phyloP scores from a whole-genome alignment of 2,888 invertebrate genomes.

The Ramazzottius varieornatus region DNA sequence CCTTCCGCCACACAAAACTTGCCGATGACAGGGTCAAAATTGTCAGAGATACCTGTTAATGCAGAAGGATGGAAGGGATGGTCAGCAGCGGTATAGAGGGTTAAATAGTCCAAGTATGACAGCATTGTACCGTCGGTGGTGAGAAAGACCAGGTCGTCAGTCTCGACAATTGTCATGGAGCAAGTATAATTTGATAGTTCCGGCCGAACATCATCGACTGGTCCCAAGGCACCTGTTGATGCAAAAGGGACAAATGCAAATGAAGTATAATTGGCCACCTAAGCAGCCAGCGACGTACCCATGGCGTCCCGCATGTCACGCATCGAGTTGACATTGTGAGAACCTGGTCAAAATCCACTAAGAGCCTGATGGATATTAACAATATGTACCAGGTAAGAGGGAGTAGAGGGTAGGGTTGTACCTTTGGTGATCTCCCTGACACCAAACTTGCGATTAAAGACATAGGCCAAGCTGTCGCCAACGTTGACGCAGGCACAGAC shows the following conservation, averaged over 20 bases:
- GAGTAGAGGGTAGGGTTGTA: constrained; percentile 12
- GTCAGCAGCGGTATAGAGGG: too few relatives aligned
- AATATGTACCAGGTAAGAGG: not conserved
- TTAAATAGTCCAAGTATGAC: too few relatives aligned
- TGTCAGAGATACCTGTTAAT: constrained; percentile 67
- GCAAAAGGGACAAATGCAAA: too few relatives aligned
- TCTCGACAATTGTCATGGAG: constrained; percentile 48
- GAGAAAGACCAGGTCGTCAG: constrained; percentile 54
- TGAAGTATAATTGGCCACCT: too few relatives aligned
- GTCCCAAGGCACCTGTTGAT: constrained; percentile 57
- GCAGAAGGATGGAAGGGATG: too few relatives aligned
- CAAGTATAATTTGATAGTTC: constrained; percentile 62
- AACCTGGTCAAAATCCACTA: constrained; percentile 31
- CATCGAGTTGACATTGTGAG: constrained; percentile 53
- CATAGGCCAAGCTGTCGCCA: constrained; percentile 63
- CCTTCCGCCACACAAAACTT: constrained; percentile 37
- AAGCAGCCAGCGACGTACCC: too few relatives aligned
- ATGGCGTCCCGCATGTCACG: constrained; percentile 64
- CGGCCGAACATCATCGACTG: constrained; percentile 54
- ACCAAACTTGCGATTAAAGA: constrained; percentile 46
- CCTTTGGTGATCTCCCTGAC: constrained; percentile 53
- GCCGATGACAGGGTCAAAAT: constrained; percentile 69
- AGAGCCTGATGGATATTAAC: too few relatives aligned
- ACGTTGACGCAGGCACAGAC: constrained; percentile 62
- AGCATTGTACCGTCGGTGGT: constrained; percentile 73